Percentiles rank a stretch among this genome's conserved stretches.
These are phyloP conservation scores for Abrostola triplasia DNA, from an alignment of 2,888 invertebrate genomes.

Conservation along the genomic window DNA sequence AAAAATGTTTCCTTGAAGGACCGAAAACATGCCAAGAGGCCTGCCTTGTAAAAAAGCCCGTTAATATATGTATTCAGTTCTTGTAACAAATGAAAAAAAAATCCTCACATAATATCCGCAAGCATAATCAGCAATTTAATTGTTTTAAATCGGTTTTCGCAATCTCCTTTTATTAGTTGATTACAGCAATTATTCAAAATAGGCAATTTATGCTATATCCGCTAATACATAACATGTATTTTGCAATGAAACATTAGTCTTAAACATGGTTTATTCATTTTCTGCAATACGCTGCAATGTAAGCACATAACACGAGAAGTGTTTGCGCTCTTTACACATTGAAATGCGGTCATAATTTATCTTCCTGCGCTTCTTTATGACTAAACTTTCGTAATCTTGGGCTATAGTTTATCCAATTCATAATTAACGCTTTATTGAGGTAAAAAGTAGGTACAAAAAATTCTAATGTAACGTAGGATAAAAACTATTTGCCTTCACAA, in stretches of 20 bases:
- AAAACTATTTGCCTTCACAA: too few relatives aligned
- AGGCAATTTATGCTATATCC: conserved; percentile 40
- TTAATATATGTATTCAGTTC: conserved; percentile 43
- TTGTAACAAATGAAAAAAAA: conserved; percentile 26
- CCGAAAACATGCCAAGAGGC: neutral
- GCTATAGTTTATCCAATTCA: neutral
- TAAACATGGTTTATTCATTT: conserved; percentile 17
- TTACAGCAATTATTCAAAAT: conserved; percentile 50
- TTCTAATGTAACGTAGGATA: neutral
- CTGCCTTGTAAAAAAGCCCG: neutral
- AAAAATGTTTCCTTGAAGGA: too few relatives aligned
- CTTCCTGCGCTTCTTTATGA: conserved; percentile 1
- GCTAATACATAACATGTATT: conserved; percentile 46
- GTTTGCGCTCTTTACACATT: conserved; percentile 3
- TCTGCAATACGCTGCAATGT: conserved; percentile 30
- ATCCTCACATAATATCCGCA: conserved; percentile 47
- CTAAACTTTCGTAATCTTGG: neutral
- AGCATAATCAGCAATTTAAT: conserved; percentile 47
- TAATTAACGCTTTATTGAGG: neutral
- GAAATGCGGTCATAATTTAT: neutral
- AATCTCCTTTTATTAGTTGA: conserved; percentile 39
- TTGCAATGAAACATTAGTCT: conserved; percentile 34
- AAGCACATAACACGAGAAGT: conserved; percentile 11
- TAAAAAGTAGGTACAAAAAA: neutral
- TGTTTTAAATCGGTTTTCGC: conserved; percentile 43